Evolutionary conservation across 2,888 invertebrate genomes (phyloP).

Genomic region (Oxycera nigricornis): DNA sequence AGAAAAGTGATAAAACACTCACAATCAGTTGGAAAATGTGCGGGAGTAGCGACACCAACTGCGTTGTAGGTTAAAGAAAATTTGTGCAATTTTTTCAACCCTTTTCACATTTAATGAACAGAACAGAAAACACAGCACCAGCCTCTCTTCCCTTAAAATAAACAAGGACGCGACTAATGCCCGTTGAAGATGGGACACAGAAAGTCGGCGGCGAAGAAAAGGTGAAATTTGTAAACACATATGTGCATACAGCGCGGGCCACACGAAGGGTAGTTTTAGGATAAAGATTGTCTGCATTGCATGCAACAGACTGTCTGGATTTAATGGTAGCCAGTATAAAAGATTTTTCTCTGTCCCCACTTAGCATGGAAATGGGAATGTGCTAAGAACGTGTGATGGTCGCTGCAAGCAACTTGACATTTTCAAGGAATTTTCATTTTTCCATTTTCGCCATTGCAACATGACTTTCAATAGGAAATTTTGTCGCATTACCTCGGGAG

Average conservation of each 20-base stretch:
- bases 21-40: neutral
- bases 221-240: neutral
- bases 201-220: neutral
- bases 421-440: conserved; percentile 26
- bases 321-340: conserved; percentile 21
- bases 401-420: neutral
- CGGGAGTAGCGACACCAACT: neutral
- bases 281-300: conserved; percentile 37
- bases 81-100: conserved; percentile 13
- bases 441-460: neutral
- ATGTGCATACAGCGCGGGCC: neutral
- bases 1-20: conserved; percentile 28
- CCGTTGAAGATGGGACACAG: neutral
- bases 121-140: neutral
- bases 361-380: conserved; percentile 6
- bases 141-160: conserved; percentile 17
- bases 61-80: neutral
- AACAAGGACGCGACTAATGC: neutral
- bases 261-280: conserved; percentile 30
- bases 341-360: neutral
- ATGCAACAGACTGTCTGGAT: conserved; percentile 40
- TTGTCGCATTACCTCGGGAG: conserved; percentile 39
- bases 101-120: neutral
- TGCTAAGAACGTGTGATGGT: neutral
- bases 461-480: conserved; percentile 32